Conservation (phyloP, 2,113 vertebrate species). For the Indicator maculatus region DNA sequence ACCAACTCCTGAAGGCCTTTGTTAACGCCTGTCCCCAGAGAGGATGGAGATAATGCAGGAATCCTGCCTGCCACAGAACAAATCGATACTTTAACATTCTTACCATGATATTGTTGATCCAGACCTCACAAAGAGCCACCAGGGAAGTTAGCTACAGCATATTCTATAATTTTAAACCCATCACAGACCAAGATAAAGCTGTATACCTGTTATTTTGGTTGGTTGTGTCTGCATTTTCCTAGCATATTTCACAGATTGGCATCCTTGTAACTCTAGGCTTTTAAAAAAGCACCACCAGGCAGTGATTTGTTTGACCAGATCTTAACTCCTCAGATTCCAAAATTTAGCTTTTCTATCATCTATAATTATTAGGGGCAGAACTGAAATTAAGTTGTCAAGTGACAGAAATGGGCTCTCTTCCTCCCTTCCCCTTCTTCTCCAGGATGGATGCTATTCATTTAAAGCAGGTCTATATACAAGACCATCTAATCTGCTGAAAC, state of each 20-base stretch:
- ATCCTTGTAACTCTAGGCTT: not conserved
- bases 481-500: conserved; percentile 16
- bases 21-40: not conserved
- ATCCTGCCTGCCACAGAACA: not conserved
- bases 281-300: not conserved
- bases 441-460: not conserved
- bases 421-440: not conserved
- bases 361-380: not conserved
- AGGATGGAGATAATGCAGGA: not conserved
- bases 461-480: not conserved
- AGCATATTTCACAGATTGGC: not conserved
- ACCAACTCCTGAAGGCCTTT: conserved; percentile 30
- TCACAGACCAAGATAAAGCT: not conserved
- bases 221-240: not conserved
- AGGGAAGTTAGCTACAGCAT: not conserved
- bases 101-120: not conserved
- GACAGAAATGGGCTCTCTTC: not conserved
- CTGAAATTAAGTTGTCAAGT: conserved; percentile 20
- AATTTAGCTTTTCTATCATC: not conserved
- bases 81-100: not conserved
- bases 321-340: not conserved
- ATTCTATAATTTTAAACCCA: not conserved
- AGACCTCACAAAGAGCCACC: not conserved
- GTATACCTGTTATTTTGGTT: not conserved
- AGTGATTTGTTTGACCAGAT: not conserved